Conservation (phyloP, 1,140 invertebrate genomes). For the Vanessa atalanta region DNA sequence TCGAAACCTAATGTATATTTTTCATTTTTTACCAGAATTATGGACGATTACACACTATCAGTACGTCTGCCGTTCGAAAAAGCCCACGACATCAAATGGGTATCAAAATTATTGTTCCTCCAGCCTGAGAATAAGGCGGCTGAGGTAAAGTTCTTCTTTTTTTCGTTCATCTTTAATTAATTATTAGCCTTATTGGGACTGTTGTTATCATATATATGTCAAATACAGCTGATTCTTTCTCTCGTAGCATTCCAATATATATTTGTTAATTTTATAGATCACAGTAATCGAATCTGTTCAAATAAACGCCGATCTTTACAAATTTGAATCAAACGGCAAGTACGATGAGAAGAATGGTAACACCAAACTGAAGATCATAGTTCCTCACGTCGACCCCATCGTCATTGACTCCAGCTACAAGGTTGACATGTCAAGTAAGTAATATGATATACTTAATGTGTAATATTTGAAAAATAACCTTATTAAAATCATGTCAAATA, state of each 20-base stretch:
- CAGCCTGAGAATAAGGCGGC: constrained; percentile 60
- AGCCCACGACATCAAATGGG: constrained; percentile 71
- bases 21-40: constrained; percentile 44
- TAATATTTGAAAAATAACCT: too few species aligned
- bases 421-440: constrained; percentile 37
- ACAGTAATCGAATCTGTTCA: constrained; percentile 72
- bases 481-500: too few species aligned
- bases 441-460: not conserved
- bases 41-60: constrained; percentile 49
- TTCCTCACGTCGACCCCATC: constrained; percentile 54
- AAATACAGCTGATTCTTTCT: too few species aligned
- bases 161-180: too few species aligned
- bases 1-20: not conserved
- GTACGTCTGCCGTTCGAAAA: constrained; percentile 70
- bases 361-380: constrained; percentile 80
- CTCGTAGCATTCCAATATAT: not conserved
- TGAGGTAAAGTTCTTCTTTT: constrained; percentile 50
- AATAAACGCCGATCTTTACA: constrained; percentile 67
- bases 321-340: constrained; percentile 66
- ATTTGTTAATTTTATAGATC: constrained; percentile 56
- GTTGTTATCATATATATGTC: too few species aligned
- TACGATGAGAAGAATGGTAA: constrained; percentile 76
- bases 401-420: constrained; percentile 69
- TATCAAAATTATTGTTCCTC: constrained; percentile 51
- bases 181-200: too few species aligned